phyloP scores from a whole-genome alignment of 2,797 vertebrate species.

The Cephalopachus bancanus region DNA sequence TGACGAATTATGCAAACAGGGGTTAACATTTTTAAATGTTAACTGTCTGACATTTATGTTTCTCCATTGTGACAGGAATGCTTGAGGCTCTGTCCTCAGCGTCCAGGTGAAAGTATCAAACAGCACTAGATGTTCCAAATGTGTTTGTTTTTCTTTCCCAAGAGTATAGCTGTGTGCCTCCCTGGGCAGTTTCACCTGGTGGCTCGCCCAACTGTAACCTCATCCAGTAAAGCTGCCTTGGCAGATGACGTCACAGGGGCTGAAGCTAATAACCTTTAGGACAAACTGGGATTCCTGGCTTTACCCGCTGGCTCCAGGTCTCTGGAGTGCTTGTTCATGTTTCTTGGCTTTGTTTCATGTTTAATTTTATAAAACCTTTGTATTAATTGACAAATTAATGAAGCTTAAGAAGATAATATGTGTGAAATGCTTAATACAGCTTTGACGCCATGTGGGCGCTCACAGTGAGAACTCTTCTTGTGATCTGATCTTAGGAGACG shows the following conservation, averaged over 20 bases:
- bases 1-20: background rate
- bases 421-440: background rate
- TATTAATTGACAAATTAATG: background rate
- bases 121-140: conserved; percentile 77
- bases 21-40: background rate
- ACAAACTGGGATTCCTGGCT: conserved; percentile 17
- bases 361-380: conserved; percentile 3
- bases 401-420: background rate
- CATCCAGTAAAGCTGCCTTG: conserved; percentile 30
- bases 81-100: background rate
- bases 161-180: conserved; percentile 57
- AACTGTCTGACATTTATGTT: background rate
- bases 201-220: background rate
- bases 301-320: background rate
- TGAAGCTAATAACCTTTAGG: conserved; percentile 54
- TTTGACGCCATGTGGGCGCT: background rate
- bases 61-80: background rate
- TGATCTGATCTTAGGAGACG: background rate
- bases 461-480: background rate
- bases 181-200: background rate
- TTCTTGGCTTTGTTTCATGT: background rate
- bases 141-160: conserved; percentile 82
- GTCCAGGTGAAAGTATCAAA: conserved; percentile 64
- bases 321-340: background rate
- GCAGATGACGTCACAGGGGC: background rate